Percentiles rank a stretch among this genome's conserved stretches.
Evolutionary conservation across 1,140 invertebrate species (phyloP).

Genomic region (Ips typographus): DNA sequence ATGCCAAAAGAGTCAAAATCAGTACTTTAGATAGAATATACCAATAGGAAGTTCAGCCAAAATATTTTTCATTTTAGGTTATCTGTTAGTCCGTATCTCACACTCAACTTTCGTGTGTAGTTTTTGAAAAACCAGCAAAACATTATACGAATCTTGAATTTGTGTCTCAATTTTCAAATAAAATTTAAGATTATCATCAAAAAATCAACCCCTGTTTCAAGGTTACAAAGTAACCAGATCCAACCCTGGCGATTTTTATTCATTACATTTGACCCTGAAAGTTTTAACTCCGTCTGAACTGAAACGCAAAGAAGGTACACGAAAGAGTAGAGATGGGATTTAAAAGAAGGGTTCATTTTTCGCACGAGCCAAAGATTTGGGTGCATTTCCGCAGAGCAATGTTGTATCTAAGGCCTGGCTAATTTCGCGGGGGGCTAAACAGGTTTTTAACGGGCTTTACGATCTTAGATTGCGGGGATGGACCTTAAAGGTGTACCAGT

Average conservation of each 20-base stretch:
- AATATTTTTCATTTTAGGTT: no score
- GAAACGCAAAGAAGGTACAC: not conserved
- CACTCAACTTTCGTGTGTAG: no score
- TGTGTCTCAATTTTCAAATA: no score
- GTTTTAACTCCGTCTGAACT: conserved; percentile 9
- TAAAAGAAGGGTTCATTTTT: conserved; percentile 12
- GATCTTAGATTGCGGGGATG: conserved; percentile 12
- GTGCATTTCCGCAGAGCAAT: conserved; percentile 26
- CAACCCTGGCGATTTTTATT: conserved; percentile 1
- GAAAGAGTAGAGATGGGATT: conserved; percentile 8
- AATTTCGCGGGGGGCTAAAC: conserved; percentile 21
- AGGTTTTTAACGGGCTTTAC: conserved; percentile 21
- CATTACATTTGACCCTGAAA: not conserved
- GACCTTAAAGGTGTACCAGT: conserved; percentile 1
- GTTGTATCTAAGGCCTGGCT: conserved; percentile 25
- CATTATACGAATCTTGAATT: no score
- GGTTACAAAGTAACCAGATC: not conserved
- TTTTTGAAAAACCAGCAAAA: no score
- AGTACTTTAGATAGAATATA: no score
- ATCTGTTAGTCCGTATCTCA: no score
- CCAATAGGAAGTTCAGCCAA: no score
- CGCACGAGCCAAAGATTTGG: conserved; percentile 28
- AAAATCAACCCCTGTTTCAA: no score
- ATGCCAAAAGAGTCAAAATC: no score
- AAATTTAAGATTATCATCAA: no score